phyloP scores from a whole-genome alignment of 2,888 invertebrate genomes.

The Thumatha senex region DNA sequence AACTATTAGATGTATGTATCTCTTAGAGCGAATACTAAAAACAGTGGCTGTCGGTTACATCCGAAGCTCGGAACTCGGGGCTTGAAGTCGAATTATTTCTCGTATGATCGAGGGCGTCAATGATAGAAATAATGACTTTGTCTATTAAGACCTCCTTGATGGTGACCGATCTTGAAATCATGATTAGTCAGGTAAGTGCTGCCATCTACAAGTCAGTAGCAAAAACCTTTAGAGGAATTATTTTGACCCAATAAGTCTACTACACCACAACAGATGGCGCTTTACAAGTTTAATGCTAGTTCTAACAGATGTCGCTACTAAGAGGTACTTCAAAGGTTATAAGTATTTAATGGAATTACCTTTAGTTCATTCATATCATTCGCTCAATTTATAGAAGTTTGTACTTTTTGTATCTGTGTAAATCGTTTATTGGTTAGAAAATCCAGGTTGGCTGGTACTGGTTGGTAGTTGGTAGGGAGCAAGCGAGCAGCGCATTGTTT shows the following conservation, averaged over 20 bases:
- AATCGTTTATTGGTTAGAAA: slow-evolving; percentile 15
- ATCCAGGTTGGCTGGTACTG: not conserved
- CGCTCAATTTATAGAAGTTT: slow-evolving; percentile 26
- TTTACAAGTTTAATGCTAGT: not conserved
- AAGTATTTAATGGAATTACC: slow-evolving; percentile 1
- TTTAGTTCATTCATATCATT: slow-evolving; percentile 28
- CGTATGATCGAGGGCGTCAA: too few species aligned
- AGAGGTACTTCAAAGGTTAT: slow-evolving; percentile 5
- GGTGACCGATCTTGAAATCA: too few species aligned
- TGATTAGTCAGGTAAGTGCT: not conserved
- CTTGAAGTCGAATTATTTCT: too few species aligned
- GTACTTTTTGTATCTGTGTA: slow-evolving; percentile 16
- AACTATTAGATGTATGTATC: too few species aligned
- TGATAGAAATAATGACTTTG: too few species aligned
- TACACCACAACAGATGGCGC: slow-evolving; percentile 32
- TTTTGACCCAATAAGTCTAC: not conserved
- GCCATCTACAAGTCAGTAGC: slow-evolving; percentile 46
- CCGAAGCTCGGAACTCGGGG: too few species aligned
- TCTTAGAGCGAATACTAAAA: too few species aligned
- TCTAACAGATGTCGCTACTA: slow-evolving; percentile 42
- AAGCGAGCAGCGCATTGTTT: not conserved
- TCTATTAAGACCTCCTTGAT: too few species aligned
- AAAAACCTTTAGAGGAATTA: not conserved
- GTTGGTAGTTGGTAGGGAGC: slow-evolving; percentile 3
- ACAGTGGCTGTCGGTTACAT: too few species aligned